A percentile compares a stretch with the other conserved stretches of the same genome.
phyloP scores from a whole-genome alignment of 1,140 invertebrate species.

The Conus betulinus region DNA sequence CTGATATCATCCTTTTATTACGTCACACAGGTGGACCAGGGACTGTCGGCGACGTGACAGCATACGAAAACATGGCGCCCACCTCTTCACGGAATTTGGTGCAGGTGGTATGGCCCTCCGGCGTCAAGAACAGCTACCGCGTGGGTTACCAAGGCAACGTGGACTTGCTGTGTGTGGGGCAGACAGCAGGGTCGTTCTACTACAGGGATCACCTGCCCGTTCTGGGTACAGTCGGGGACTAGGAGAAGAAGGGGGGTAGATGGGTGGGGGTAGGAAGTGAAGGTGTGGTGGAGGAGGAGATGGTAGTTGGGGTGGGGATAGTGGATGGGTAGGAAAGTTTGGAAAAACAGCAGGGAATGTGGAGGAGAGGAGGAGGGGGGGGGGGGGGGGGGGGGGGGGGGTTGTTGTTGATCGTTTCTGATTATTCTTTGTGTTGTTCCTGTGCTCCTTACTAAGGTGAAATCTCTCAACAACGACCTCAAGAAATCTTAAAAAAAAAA shows the following conservation, averaged over 20 bases:
- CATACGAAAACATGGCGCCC: background rate
- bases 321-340: too few species aligned
- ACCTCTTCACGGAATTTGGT: conserved; percentile 17
- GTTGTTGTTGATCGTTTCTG: too few species aligned
- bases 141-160: conserved; percentile 80
- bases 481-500: too few species aligned
- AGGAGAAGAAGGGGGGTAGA: background rate
- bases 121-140: conserved; percentile 26
- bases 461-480: too few species aligned
- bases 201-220: conserved; percentile 89
- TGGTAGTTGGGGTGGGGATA: background rate
- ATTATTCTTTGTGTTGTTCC: too few species aligned
- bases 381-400: too few species aligned
- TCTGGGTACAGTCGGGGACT: conserved; percentile 67
- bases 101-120: conserved; percentile 3
- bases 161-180: conserved; percentile 86
- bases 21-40: conserved; percentile 2
- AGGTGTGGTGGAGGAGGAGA: conserved; percentile 76
- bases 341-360: too few species aligned
- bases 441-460: too few species aligned
- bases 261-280: too few species aligned
- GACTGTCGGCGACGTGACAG: background rate
- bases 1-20: too few species aligned
- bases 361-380: too few species aligned
- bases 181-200: conserved; percentile 83